Evolutionary conservation across 2,113 vertebrate genomes (phyloP), one percentile per base, ranked within the genome.

Genomic region (Tylochromis polylepis): DNA sequence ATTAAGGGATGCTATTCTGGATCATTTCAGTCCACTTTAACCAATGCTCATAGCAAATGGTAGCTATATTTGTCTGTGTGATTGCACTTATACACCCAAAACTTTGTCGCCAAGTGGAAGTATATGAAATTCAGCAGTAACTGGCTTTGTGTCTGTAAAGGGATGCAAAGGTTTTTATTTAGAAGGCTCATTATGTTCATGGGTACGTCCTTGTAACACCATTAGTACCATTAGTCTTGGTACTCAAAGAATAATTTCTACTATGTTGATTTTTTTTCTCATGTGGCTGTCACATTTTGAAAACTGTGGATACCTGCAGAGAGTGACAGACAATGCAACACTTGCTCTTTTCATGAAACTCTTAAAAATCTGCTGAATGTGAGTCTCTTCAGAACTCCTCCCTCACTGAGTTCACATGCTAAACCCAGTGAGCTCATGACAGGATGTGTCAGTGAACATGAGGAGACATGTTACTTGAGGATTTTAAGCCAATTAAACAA

Each of bases 401-500:
- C 22, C 31, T 60, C 20, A 16, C 51, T 0, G 38, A 78, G 55
- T 16, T 27, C 27, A 85, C 46, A 51, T 58, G 29, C 4, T 79
- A 88, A 81, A 88, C 79, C 87, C 67, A 55, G 34, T 7, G 51
- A 8, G 56, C n/a, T 65, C 59, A 60, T 8, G 31, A 20, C 49
- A 16, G 18, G 11, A 87, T 78, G 27, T 5, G 46, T 56, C 20
- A 75, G 81, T 12, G 79, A 86, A 82, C 57, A 86, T 4, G 60
- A 77, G 70, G 49, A 84, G 29, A 77, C 49, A 59, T 34, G 55
- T 60, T 56, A 51, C 79, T 87, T 29, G 18, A 57, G 82, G 86
- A 79, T 90, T 91, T 87, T 34, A 86, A 84, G 41, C 27, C 60
- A 51, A 84, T 82, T 31, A 90, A 83, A 84, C 72, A 34, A 75